Conservation (phyloP, 2,113 vertebrate species). For the Melanerpes formicivorus region DNA sequence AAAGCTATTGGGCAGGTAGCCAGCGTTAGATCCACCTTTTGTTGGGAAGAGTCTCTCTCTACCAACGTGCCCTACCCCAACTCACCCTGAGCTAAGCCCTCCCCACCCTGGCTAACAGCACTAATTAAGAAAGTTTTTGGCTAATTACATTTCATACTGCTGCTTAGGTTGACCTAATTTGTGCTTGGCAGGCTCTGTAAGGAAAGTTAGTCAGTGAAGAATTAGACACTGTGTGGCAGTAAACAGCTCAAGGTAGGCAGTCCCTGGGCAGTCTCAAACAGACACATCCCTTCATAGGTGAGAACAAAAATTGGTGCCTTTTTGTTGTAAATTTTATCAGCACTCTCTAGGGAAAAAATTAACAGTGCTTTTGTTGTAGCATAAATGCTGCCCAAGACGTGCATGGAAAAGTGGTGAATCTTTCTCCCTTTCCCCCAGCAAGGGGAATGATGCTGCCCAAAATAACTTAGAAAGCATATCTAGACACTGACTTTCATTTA, state of each 20-base stretch:
- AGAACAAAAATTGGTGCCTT: background rate
- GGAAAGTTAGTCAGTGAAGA: conserved; percentile 44
- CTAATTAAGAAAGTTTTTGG: conserved; percentile 61
- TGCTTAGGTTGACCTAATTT: conserved; percentile 73
- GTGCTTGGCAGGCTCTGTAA: conserved; percentile 36
- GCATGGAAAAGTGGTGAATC: background rate
- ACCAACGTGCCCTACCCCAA: background rate
- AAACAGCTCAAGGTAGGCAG: conserved; percentile 29
- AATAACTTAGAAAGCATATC: background rate
- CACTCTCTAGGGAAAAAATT: background rate
- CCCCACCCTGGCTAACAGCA: conserved; percentile 49
- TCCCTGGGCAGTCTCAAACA: background rate
- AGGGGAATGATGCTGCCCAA: background rate
- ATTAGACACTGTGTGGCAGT: conserved; percentile 22
- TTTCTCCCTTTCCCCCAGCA: background rate
- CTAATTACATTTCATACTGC: conserved; percentile 61
- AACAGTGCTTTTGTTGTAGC: background rate
- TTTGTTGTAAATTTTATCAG: background rate
- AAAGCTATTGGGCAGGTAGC: conserved; percentile 19
- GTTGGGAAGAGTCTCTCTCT: background rate
- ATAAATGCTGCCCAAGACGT: background rate
- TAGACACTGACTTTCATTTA: background rate
- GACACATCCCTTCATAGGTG: background rate
- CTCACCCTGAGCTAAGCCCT: conserved; percentile 50
- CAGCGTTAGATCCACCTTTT: conserved; percentile 9